Base-by-base conservation (phyloP, 2,113 vertebrate species). In the Alouatta palliata region DNA sequence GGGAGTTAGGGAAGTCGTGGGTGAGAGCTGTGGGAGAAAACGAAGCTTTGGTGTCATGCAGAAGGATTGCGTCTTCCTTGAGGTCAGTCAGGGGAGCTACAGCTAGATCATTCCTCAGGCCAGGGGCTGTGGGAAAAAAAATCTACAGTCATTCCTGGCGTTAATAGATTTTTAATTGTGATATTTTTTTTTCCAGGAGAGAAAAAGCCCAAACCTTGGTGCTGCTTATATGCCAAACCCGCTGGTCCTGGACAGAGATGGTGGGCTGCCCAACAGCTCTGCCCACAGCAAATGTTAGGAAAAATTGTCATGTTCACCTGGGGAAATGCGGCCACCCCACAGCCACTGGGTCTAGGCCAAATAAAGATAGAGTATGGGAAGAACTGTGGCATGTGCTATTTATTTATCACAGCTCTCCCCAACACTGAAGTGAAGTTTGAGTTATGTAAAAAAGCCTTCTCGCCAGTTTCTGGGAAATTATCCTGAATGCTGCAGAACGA, bases 181-280 rank as follows among this genome's bases (percentile, higher is more conserved):
- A 43, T 19, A 43, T 43, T 75, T 66, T 81, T 13, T 70, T 52
- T 52, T 52, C 40, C 66, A 8, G 6, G 75, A 25, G 3, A 79
- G 35, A 70, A 25, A 32, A 64, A 70, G 16, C 16, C 43, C 87
- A 32, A 25, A 49, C 11, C 40, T 76, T 13, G 1, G 20, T 5
- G 40, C 37, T 11, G 1, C 32, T 56, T 2, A 25, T 17, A 19
- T 11, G 23, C 16, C 20, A n/a, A 88, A 23, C 37, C 23, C 64
- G 0, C 11, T 19, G 10, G 37, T n/a, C 56, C 71, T 30, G 32
- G 30, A 3, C 20, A 0, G 1, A 52, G 47, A 0, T 1, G 10
- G 11, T 19, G 16, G 43, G 58, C 19, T 12, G 11, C 27, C 25
- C 0, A 56, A 40, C 40, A 30, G 4, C n/a, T 43, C 19, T 6